Percentiles rank a stretch among this genome's conserved stretches.
These are phyloP conservation scores for Strigamia transsilvanica DNA, from an alignment of 2,888 invertebrate genomes.

Conservation along the genomic window DNA sequence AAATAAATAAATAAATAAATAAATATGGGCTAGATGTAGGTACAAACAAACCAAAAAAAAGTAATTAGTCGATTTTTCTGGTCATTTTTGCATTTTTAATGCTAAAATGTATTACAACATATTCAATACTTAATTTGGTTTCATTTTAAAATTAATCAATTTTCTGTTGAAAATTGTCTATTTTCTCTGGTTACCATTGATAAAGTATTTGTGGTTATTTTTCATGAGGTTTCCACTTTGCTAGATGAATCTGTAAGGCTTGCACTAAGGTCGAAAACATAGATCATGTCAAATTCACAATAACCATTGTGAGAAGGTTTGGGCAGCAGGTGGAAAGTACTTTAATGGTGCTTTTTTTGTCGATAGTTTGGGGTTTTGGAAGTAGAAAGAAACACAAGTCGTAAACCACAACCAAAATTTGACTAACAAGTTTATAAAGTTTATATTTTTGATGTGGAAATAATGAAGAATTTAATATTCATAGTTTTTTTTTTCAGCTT, in stretches of 20 bases:
- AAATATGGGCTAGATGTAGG: too few species aligned
- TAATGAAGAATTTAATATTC: not conserved
- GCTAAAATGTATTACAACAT: too few species aligned
- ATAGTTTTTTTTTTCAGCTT: not conserved
- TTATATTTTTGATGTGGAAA: not conserved
- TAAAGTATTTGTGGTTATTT: not conserved
- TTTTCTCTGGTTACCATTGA: not conserved
- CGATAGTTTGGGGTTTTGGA: not conserved
- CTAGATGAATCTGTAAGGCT: conserved; percentile 10
- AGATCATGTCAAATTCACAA: conserved; percentile 14
- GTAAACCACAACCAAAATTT: not conserved
- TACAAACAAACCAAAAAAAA: too few species aligned
- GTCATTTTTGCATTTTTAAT: too few species aligned
- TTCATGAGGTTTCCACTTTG: conserved; percentile 20
- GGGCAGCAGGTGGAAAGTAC: conserved; percentile 15
- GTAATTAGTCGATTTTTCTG: too few species aligned
- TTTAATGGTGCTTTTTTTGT: not conserved
- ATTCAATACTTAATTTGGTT: too few species aligned
- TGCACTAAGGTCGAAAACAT: conserved; percentile 10
- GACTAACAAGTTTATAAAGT: conserved; percentile 15
- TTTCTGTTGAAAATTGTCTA: not conserved
- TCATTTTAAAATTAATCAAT: too few species aligned
- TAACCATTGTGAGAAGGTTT: not conserved
- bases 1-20: too few species aligned
- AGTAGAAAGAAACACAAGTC: not conserved